Evolutionary conservation across 53 echinoderm and acorn worm genomes (phyloP), one percentile per base, ranked within the genome.

Genomic region (Hippasteria phrygiana): DNA sequence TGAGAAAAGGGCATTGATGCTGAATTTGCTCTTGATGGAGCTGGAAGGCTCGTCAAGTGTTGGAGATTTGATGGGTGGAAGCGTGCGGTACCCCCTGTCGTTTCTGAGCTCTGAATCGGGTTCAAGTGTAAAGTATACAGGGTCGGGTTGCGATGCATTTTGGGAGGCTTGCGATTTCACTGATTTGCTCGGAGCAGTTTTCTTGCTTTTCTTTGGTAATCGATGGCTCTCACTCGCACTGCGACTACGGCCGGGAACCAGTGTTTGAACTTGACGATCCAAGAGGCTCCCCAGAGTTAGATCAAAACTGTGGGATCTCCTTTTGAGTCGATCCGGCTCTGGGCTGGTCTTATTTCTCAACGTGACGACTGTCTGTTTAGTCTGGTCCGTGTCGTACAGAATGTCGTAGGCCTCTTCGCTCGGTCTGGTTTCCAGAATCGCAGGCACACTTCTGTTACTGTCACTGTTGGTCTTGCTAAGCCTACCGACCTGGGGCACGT

Each of bases 151-250:
- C 27, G 79, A 51, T 28, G 54, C 12, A 32, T 6, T 32, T 1
- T 47, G 47, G 20, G 46, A 45, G 11, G 46, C 46, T 11, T 5
- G 46, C 11, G 2, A 26, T 59, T 0, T n/a, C 20, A 59, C 59
- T 24, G 59, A 59, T 59, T 59, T 59, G 32, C 35, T 71, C 1
- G 38, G 18, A 8, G 0, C 40, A 22, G 43, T 73, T 73, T 73
- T 18, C 26, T 4, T 18, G 22, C 14, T 39, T 41, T 39, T 39
- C 24, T 10, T 22, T 29, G 76, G 31, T 32, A 20, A 27, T 50
- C 48, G 33, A 6, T 32, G 76, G 16, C 63, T 81, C 40, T 81
- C 81, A 16, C 81, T 81, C 17, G 81, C 81, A 64, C 81, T 81
- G 1, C 81, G 55, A 29, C 46, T 16, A 2, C 81, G 65, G 8